Conservation (phyloP, 2,113 vertebrate genomes). For the Pollimyrus isidori region DNA sequence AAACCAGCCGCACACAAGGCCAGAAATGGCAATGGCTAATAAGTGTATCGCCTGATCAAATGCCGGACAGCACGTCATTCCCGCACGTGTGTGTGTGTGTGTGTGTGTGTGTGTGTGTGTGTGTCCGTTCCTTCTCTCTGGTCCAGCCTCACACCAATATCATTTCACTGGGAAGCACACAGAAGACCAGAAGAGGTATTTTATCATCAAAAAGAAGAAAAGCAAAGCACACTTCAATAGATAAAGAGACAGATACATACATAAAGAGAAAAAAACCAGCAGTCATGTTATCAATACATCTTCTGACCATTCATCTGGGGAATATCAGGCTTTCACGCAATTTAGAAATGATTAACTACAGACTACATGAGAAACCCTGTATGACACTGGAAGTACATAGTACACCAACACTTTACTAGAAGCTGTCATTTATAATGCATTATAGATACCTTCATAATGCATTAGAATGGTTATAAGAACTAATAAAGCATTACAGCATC, state of each 20-base stretch:
- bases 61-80: constrained; percentile 28
- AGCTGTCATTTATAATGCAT: not conserved
- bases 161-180: not conserved
- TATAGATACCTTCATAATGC: not conserved
- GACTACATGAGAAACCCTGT: not conserved
- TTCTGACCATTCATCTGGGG: not conserved
- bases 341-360: not conserved
- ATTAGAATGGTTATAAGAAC: not conserved
- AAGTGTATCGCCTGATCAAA: constrained; percentile 45
- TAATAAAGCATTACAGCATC: not conserved
- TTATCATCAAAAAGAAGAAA: not conserved
- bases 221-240: not conserved
- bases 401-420: not conserved
- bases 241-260: not conserved
- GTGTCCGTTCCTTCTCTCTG: not conserved
- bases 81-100: not conserved
- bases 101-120: not conserved
- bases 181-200: not conserved
- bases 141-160: not conserved
- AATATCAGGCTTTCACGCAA: not conserved
- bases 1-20: constrained; percentile 47
- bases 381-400: not conserved
- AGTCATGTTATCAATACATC: not conserved
- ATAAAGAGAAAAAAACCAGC: not conserved
- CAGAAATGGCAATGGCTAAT: constrained; percentile 53